Evolutionary conservation across 2,888 invertebrate genomes (phyloP), one percentile per base, ranked within the genome.

Genomic region (Chalcis sispes): DNA sequence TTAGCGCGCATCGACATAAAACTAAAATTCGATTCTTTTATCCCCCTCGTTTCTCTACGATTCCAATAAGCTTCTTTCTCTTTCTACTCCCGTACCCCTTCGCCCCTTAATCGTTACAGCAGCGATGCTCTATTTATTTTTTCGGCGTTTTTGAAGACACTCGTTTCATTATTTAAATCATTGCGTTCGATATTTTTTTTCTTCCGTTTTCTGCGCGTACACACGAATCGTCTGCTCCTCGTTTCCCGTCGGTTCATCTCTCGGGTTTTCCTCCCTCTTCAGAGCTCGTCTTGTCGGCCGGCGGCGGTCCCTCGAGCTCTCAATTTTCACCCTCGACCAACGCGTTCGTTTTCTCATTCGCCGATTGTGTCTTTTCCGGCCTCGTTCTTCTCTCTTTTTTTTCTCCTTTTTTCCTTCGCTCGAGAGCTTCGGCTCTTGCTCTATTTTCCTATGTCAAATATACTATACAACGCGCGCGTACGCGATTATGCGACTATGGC

Each of bases 271-370:
- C 20, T n/a, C 36, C 29, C 36, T 13, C 52, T 13, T 10, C 13
- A 5, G 20, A n/a, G 15, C 15, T 36, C 32, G 4, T 13, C 15
- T 27, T 15, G 27, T 18, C n/a, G n/a, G 29, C 20, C 20, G 50
- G 20, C 1, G 56, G 64, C 10, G 20, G 29, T 23, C 67, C 46
- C 67, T 67, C 58, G 69, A 48, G 58, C 48, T 32, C 48, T 69
- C 54, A 67, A 67, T 67, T 64, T 54, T 72, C 71, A 32, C 59
- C 69, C 71, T 36, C 70, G 32, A 61, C 36, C 48, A 18, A 3
- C 20, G n/a, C 29, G 29, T 1, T 32, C 32, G 20, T 20, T 32
- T 40, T 27, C 54, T 46, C 54, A 36, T 15, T 50, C 32, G 18
- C 20, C 29, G 29, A 62, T 54, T 25, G 36, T 10, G 46, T n/a